Percentiles rank a stretch among this genome's conserved stretches.
phyloP scores from a whole-genome alignment of 2,113 vertebrate species.

The Melospiza georgiana region DNA sequence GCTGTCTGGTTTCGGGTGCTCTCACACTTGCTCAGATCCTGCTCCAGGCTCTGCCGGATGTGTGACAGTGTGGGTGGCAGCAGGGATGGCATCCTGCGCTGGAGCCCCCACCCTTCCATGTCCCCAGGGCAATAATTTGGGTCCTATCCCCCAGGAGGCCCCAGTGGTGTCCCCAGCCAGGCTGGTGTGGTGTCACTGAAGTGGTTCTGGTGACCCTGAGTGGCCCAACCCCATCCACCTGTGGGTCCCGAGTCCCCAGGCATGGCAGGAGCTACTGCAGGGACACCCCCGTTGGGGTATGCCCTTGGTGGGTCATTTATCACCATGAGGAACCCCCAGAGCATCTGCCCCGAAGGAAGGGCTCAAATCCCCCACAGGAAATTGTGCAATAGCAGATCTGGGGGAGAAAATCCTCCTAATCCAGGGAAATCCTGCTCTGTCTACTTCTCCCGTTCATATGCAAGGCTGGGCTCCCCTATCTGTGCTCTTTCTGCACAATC shows the following conservation, averaged over 20 bases:
- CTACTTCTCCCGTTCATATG: background rate
- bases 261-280: background rate
- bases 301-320: background rate
- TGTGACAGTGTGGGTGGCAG: background rate
- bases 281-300: fast-evolving
- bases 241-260: background rate
- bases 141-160: background rate
- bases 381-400: background rate
- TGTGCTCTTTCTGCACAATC: background rate
- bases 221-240: background rate
- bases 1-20: slow-evolving; percentile 11
- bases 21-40: background rate
- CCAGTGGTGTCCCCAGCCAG: fast-evolving
- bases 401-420: slow-evolving; percentile 35
- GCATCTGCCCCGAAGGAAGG: background rate
- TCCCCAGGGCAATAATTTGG: background rate
- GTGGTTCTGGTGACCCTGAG: background rate
- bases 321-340: background rate
- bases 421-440: background rate
- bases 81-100: fast-evolving
- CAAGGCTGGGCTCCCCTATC: background rate
- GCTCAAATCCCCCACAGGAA: background rate
- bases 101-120: background rate
- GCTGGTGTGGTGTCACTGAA: background rate
- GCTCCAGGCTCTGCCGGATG: background rate